Evolutionary conservation across 2,113 vertebrate genomes (phyloP).

Genomic region (Nibea coibor): DNA sequence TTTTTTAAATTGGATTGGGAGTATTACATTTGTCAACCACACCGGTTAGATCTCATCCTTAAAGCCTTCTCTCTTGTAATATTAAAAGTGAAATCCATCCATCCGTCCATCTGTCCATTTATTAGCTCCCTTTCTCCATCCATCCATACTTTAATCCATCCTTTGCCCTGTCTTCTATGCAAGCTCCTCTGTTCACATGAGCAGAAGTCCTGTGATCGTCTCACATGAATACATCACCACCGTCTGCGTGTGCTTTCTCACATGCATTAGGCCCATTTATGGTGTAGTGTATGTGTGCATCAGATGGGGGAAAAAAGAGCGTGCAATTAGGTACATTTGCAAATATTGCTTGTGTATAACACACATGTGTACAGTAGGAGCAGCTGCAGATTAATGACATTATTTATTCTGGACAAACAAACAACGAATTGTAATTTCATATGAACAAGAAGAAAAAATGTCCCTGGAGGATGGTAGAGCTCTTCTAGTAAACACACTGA

Average conservation of each 20-base stretch:
- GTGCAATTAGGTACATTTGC: background rate
- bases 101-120: background rate
- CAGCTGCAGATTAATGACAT: slow-evolving; percentile 22
- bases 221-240: slow-evolving; percentile 15
- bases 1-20: too few species aligned
- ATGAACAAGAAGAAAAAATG: background rate
- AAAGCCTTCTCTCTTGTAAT: too few species aligned
- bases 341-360: background rate
- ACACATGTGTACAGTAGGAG: background rate
- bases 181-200: background rate
- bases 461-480: slow-evolving; percentile 6
- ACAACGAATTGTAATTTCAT: slow-evolving; percentile 13
- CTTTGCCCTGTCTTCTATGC: background rate
- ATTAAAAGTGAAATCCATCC: background rate
- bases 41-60: too few species aligned
- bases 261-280: background rate
- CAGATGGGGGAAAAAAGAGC: too few species aligned
- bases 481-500: slow-evolving; percentile 27
- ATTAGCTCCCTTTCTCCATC: background rate
- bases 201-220: slow-evolving; percentile 42
- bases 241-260: background rate
- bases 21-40: too few species aligned
- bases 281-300: background rate
- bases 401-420: slow-evolving; percentile 34
- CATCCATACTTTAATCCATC: slow-evolving; percentile 4